Conservation (phyloP, 1,140 invertebrate species). For the Drosophila sucinea region DNA sequence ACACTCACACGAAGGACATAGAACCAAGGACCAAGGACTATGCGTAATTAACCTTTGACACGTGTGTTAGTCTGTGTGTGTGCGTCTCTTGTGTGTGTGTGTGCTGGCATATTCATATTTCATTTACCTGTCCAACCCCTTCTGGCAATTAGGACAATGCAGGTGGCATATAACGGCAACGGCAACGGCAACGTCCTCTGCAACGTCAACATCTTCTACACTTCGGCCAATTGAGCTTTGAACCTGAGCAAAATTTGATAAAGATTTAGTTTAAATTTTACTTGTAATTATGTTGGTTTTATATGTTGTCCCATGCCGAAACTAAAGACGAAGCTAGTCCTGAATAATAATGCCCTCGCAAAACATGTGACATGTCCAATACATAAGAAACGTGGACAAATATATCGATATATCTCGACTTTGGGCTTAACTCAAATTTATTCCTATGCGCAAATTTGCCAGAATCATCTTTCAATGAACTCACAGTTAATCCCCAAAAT, state of each 20-base stretch:
- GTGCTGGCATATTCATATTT: constrained; percentile 67
- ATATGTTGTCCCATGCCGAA: not conserved
- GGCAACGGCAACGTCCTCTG: constrained; percentile 1
- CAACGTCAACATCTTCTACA: constrained; percentile 10
- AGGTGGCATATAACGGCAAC: constrained; percentile 44
- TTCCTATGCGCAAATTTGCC: not conserved
- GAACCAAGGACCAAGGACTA: constrained; percentile 61
- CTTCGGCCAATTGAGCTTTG: constrained; percentile 63
- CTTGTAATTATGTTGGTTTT: constrained; percentile 42
- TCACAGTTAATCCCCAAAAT: not conserved
- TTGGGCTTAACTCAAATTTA: not conserved
- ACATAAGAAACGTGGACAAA: not conserved
- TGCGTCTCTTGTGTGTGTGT: constrained; percentile 4
- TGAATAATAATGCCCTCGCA: not conserved
- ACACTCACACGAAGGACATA: constrained; percentile 30
- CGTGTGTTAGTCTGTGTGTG: constrained; percentile 27
- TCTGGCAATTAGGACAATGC: constrained; percentile 67
- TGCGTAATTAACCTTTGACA: constrained; percentile 81
- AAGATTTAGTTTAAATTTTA: constrained; percentile 40
- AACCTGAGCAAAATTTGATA: constrained; percentile 36
- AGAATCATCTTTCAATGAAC: not conserved
- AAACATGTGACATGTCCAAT: not conserved
- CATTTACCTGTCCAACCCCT: constrained; percentile 59
- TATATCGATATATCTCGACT: not conserved
- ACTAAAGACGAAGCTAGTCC: not conserved